These are phyloP conservation scores for Papilio polytes DNA, from an alignment of 1,140 invertebrate species.

Conservation along the genomic window DNA sequence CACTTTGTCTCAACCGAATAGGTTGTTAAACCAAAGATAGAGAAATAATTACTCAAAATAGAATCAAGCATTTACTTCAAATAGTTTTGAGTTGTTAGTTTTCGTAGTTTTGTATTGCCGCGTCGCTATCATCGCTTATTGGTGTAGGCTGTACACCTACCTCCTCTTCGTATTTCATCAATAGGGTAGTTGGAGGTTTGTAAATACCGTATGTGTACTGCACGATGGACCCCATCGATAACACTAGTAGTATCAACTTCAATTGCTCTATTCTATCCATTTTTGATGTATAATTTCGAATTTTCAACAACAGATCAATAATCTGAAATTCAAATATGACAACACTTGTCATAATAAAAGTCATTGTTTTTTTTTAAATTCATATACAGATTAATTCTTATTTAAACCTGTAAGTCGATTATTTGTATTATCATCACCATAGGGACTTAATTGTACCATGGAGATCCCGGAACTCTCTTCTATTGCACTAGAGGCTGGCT, in stretches of 20 bases:
- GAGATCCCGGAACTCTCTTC: too few species aligned
- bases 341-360: neutral
- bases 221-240: conserved; percentile 60
- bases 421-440: too few species aligned
- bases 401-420: too few species aligned
- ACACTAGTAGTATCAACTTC: conserved; percentile 53
- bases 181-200: conserved; percentile 37
- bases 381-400: neutral
- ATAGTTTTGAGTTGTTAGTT: neutral
- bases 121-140: neutral
- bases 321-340: conserved; percentile 22
- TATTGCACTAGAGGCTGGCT: too few species aligned
- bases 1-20: neutral
- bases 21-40: neutral
- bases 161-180: conserved; percentile 41
- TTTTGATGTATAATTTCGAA: conserved; percentile 39
- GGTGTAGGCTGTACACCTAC: neutral
- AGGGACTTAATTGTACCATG: too few species aligned
- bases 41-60: neutral
- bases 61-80: neutral
- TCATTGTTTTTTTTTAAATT: neutral
- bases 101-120: neutral
- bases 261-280: conserved; percentile 63
- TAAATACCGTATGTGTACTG: conserved; percentile 64
- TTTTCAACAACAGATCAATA: conserved; percentile 3